A percentile compares a stretch with the other conserved stretches of the same genome.
Evolutionary conservation across 2,113 vertebrate species (phyloP).

Genomic region (Myiopsitta monachus): DNA sequence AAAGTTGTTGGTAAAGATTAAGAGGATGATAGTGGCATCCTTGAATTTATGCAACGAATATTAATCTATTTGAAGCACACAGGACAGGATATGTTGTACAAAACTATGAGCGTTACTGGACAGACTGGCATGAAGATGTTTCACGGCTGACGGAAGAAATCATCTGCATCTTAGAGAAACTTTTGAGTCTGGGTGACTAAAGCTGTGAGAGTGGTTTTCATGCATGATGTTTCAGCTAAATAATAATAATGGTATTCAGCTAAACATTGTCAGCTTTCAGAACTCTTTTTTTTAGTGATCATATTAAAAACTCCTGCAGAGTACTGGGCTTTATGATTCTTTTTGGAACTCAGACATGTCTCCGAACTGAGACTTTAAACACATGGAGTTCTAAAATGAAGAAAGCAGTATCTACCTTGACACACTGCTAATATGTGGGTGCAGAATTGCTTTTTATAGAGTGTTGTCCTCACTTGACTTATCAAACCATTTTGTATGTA

Average conservation of each 20-base stretch:
- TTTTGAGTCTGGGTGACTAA: not conserved
- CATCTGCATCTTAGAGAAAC: not conserved
- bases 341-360: not conserved
- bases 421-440: not conserved
- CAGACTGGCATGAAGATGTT: not conserved
- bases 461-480: not conserved
- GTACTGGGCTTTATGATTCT: not conserved
- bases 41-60: not conserved
- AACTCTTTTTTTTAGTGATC: not conserved
- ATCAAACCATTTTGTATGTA: not conserved
- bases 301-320: not conserved
- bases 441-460: not conserved
- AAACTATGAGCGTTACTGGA: not conserved
- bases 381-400: not conserved
- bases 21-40: not conserved
- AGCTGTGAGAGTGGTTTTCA: not conserved
- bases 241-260: not conserved
- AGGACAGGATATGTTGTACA: not conserved
- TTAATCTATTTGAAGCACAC: not conserved
- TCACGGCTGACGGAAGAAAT: not conserved
- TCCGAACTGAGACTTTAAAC: not conserved
- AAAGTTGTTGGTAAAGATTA: not conserved
- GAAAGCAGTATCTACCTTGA: not conserved
- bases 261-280: not conserved
- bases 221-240: not conserved